Evolutionary conservation across 2,797 vertebrate species (phyloP).

Genomic region (Chromobotia macracanthus): DNA sequence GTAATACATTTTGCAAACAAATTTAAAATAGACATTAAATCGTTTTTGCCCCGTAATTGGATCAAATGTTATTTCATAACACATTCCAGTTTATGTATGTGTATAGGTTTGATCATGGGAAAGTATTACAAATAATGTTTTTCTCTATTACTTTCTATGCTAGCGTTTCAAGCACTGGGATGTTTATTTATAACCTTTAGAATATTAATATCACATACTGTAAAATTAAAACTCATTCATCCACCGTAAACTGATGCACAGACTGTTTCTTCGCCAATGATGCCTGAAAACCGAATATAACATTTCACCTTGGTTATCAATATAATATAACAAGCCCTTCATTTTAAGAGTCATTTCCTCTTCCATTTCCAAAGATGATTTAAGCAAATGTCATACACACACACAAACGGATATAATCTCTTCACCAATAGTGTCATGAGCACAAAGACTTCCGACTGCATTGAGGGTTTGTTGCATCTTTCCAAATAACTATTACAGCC

Average conservation of each 20-base stretch:
- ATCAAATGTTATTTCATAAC: neutral
- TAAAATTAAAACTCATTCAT: neutral
- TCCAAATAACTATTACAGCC: too few species aligned
- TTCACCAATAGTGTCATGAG: slow-evolving; percentile 6
- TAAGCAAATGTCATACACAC: neutral
- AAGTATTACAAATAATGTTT: neutral
- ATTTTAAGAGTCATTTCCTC: slow-evolving; percentile 1
- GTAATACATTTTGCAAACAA: neutral
- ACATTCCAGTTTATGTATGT: neutral
- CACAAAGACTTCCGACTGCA: neutral
- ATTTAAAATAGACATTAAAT: neutral
- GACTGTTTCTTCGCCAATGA: neutral
- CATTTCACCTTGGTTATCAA: neutral
- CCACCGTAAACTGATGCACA: slow-evolving; percentile 19
- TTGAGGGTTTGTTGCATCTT: too few species aligned
- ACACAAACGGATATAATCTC: neutral
- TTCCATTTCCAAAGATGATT: slow-evolving; percentile 18
- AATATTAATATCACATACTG: slow-evolving; percentile 11
- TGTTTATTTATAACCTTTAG: neutral
- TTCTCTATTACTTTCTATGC: neutral
- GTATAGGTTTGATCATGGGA: neutral
- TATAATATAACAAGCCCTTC: slow-evolving; percentile 7
- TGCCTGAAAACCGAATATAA: neutral
- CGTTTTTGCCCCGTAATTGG: neutral
- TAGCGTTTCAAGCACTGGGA: neutral